Base-by-base conservation (phyloP, 2,888 invertebrate species). In the Hemaris fuciformis region DNA sequence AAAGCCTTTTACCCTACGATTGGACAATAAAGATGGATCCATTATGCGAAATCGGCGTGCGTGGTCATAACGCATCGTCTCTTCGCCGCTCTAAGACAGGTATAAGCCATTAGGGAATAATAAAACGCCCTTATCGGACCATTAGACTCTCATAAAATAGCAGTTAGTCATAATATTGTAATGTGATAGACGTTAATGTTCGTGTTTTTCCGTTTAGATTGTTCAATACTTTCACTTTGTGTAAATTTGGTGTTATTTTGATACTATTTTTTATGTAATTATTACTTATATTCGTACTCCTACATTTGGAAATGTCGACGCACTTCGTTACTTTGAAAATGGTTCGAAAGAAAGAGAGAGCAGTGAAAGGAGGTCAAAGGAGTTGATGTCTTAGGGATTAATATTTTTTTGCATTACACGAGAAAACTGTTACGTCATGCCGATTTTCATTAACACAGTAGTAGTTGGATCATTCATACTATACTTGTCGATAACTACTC, bases 101-200 rank as follows among this genome's bases (percentile, higher is more conserved):
- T 92, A 91, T 88, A 87, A 84, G 87, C 88, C 91, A 89, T 92
- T 91, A 88, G 87, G 89, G 89, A 83, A 87, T 88, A 91, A 91
- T 91, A 92, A 91, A 91, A 91, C 82, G 85, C 86, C 85, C 85
- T 89, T 92, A 92, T 91, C 91, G 87, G 80, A 77, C 89, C 91
- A 90, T 92, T 91, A 91, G 85, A 83, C 76, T 85, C 87, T 90
- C 91, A 83, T 92, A 91, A 92, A 92, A 91, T 92, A 91, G 91
- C 91, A 88, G 90, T 92, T 91, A 91, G 87, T 89, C 87, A 89
- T 89, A 75, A 76, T 71, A 87, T 85, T 87, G 87, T 88, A 88
- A 85, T 84, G 80, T 90, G 90, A 91, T 91, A 77, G 87, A 91
- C 87, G 88, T 84, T 91, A 87, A 91, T 89, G 87, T 80, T 83